Base-by-base conservation (phyloP, 2,797 vertebrate genomes). In the Sylvia borin region DNA sequence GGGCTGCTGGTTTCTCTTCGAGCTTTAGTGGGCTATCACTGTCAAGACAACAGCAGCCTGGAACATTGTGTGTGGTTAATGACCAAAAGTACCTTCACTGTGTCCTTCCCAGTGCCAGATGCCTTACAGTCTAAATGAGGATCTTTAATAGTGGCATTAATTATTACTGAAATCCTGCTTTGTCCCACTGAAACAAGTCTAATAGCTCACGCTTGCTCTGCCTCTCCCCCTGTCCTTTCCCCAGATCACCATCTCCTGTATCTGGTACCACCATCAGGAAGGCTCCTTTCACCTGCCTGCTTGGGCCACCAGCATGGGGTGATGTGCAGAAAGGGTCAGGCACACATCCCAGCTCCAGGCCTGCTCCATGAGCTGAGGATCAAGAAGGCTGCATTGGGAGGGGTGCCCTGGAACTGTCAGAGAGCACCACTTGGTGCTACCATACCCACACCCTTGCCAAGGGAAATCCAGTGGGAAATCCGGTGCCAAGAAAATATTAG, bases 101-200 rank as follows among this genome's bases (percentile, higher is more conserved):
- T 21, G 19, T 72, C 58, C 90, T 90, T 94, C 58, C 73, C 24
- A 26, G 29, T 78, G 73, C 73, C 93, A 90, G 82, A 72, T 91
- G 90, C 73, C 66, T 92, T 54, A 45, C 15, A 75, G 16, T 38
- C 68, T 85, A 85, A 91, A 90, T 61, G 57, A 80, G 45, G 21
- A 31, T 72, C 86, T 43, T 92, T 92, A 91, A 88, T 51, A 43
- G 51, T 31, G 48, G 50, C 48, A 90, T 78, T 93, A 94, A 90
- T 88, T 95, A 81, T 53, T 93, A 65, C 17, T 70, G 76, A 78
- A 61, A 72, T 83, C 40, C 76, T 81, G 45, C 27, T 70, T 60
- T 75, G 43, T 87, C 80, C 61, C 75, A 53, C 31, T 90, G 70
- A 78, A 93, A 88, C 19, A 68, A 84, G 31, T 34, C 61, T 80